Evolutionary conservation across 2,888 invertebrate species (phyloP).

Genomic region (Synanthedon myopaeformis): DNA sequence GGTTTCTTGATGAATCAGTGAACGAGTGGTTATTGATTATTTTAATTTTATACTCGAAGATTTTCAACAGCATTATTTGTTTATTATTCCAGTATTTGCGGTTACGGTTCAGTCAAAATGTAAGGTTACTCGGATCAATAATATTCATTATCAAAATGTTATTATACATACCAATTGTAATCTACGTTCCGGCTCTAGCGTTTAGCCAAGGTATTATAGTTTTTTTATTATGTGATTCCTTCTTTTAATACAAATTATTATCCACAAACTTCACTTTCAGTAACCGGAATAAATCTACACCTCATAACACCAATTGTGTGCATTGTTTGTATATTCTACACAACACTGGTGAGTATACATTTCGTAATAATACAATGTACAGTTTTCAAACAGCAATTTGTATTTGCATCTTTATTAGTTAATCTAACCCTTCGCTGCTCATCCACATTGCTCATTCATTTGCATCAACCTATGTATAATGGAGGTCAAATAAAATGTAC

Average conservation of each 20-base stretch:
- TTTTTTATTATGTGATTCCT: background rate
- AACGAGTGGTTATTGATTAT: no score
- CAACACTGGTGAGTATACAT: conserved; percentile 79
- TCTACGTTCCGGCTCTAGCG: conserved; percentile 89
- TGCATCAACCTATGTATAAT: no score
- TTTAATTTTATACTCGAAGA: no score
- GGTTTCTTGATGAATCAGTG: no score
- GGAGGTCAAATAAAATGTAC: no score
- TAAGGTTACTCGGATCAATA: conserved; percentile 75
- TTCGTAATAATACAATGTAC: background rate
- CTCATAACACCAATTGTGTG: conserved; percentile 83
- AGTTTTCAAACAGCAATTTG: no score
- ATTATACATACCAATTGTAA: conserved; percentile 84
- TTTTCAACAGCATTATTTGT: no score
- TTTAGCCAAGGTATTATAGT: conserved; percentile 77
- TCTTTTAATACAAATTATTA: background rate
- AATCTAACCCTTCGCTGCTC: no score
- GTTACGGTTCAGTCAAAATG: conserved; percentile 75
- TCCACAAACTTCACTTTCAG: conserved; percentile 54
- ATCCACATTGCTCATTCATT: no score
- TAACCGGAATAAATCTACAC: conserved; percentile 85
- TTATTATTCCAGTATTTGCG: conserved; percentile 73
- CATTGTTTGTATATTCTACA: conserved; percentile 92
- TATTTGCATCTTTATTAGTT: no score
- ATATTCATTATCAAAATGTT: conserved; percentile 81